A percentile compares a stretch with the other conserved stretches of the same genome.
phyloP scores from a whole-genome alignment of 2,113 vertebrate species.

The Gallinago jamesoni region DNA sequence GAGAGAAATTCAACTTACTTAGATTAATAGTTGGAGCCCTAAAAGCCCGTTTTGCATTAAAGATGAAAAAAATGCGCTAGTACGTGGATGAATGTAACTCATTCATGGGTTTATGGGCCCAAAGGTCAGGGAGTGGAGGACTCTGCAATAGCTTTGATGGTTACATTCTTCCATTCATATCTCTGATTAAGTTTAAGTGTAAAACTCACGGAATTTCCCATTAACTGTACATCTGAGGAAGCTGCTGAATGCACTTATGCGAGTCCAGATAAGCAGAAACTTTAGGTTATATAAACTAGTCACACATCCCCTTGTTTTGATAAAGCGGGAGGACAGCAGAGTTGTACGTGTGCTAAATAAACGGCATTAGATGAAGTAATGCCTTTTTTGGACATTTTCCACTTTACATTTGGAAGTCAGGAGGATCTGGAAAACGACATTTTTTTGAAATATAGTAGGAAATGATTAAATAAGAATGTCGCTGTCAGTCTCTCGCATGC shows the following conservation, averaged over 20 bases:
- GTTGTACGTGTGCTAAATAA: neutral
- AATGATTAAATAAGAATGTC: constrained; percentile 44
- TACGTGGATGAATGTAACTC: neutral
- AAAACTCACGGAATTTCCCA: constrained; percentile 41
- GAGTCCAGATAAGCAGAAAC: constrained; percentile 33
- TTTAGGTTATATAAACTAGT: constrained; percentile 7
- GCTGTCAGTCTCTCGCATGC: neutral
- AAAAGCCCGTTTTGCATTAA: neutral
- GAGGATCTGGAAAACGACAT: neutral
- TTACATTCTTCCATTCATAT: constrained; percentile 28
- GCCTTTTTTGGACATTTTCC: constrained; percentile 39
- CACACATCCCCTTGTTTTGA: constrained; percentile 2
- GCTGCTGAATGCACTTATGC: constrained; percentile 7
- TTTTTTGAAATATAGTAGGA: neutral
- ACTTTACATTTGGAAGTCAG: neutral
- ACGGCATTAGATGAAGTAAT: neutral
- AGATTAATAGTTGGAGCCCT: neutral
- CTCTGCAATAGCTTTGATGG: neutral
- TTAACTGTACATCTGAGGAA: constrained; percentile 34
- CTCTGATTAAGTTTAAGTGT: constrained; percentile 30
- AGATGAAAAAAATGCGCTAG: neutral
- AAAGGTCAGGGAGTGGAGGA: constrained; percentile 22
- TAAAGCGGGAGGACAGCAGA: neutral
- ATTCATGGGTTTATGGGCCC: neutral
- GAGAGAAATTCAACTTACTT: neutral